These are phyloP conservation scores for Dolichallabes microphthalmus DNA, from an alignment of 2,113 vertebrate species.

Conservation along the genomic window DNA sequence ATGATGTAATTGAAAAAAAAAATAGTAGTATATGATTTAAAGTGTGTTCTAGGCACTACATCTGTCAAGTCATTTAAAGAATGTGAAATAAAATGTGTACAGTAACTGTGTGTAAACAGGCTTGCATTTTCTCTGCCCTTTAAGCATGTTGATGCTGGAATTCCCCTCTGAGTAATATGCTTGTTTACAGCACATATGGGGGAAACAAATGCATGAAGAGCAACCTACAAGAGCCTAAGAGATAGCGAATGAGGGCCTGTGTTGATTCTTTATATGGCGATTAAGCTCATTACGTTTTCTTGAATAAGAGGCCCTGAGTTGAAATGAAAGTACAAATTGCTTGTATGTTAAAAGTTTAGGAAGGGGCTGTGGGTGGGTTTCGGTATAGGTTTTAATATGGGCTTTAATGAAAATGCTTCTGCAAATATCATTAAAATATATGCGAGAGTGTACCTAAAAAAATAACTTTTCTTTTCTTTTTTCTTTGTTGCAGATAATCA, in stretches of 20 bases:
- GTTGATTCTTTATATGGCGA: not conserved
- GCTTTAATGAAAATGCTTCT: not conserved
- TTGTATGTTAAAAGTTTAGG: not conserved
- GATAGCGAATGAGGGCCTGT: not conserved
- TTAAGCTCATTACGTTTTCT: not conserved
- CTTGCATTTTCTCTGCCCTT: slow-evolving; percentile 34
- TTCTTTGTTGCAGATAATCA: not conserved
- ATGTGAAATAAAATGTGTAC: slow-evolving; percentile 10
- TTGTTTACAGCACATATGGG: slow-evolving; percentile 44
- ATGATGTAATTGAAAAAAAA: not conserved
- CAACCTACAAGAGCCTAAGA: slow-evolving; percentile 12
- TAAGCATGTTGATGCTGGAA: slow-evolving; percentile 30
- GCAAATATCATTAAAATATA: not conserved
- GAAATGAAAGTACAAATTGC: slow-evolving; percentile 29
- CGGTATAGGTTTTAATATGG: not conserved
- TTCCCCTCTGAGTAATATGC: slow-evolving; percentile 49
- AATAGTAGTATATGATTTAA: not conserved
- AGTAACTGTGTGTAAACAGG: slow-evolving; percentile 19
- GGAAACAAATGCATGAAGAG: slow-evolving; percentile 34
- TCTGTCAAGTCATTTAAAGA: slow-evolving; percentile 21
- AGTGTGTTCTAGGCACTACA: not conserved
- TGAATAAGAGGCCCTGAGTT: not conserved
- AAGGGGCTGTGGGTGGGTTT: slow-evolving; percentile 1
- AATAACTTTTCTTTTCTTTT: not conserved
- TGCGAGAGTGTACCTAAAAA: not conserved